Percentiles rank a stretch among this genome's conserved stretches.
Evolutionary conservation across 2,888 invertebrate species (phyloP).

Genomic region (Campopleginae sp.): DNA sequence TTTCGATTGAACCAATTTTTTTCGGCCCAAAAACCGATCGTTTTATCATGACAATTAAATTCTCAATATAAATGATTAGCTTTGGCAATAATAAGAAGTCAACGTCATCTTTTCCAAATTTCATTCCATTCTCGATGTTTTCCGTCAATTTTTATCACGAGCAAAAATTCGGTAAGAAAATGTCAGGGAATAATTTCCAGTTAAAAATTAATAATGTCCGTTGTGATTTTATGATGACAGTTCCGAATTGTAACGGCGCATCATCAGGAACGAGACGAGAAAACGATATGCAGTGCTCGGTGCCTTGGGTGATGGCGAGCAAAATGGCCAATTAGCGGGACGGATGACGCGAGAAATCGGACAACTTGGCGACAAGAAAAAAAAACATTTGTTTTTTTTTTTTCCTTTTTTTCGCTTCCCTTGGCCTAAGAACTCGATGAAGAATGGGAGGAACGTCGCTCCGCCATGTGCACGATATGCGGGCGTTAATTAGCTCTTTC

Average conservation of each 20-base stretch:
- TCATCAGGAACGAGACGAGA: background rate
- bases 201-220: background rate
- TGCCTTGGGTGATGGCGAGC: background rate
- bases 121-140: too few relatives aligned
- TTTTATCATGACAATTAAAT: too few relatives aligned
- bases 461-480: conserved; percentile 58
- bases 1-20: too few relatives aligned
- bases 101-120: too few relatives aligned
- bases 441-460: conserved; percentile 8
- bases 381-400: conserved; percentile 18
- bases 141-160: background rate
- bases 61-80: too few relatives aligned
- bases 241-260: background rate
- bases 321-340: conserved; percentile 54
- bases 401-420: conserved; percentile 21
- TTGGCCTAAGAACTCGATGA: conserved; percentile 28
- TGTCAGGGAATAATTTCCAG: background rate
- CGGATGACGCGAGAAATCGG: conserved; percentile 52
- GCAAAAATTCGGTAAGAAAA: background rate
- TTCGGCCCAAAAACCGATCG: too few relatives aligned
- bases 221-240: background rate
- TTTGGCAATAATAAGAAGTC: too few relatives aligned
- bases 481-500: conserved; percentile 58
- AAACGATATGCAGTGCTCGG: background rate
- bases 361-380: conserved; percentile 52